Evolutionary conservation across 2,797 vertebrate species (phyloP).

Genomic region (Gallirallus australis): DNA sequence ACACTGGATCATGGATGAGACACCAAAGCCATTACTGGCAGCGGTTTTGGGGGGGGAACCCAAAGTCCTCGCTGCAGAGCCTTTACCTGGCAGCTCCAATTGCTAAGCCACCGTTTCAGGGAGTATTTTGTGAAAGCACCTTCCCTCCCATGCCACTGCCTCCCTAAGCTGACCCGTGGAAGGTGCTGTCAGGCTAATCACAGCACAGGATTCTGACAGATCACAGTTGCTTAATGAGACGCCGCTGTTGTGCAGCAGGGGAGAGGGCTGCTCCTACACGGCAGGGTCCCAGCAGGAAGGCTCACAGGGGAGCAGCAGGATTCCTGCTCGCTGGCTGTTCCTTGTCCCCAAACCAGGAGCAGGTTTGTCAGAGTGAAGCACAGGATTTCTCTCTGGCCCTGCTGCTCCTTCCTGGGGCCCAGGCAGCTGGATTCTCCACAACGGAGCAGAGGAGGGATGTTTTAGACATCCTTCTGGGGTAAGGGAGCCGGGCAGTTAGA

Average conservation of each 20-base stretch:
- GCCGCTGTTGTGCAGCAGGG: conserved; percentile 15
- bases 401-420: background rate
- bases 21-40: background rate
- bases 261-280: background rate
- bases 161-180: background rate
- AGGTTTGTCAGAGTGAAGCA: conserved; percentile 24
- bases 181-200: background rate
- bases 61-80: background rate
- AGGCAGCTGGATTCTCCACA: background rate
- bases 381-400: conserved; percentile 15
- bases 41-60: background rate
- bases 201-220: background rate
- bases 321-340: conserved; percentile 14
- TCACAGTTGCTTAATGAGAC: background rate
- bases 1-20: background rate
- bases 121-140: background rate
- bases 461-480: background rate
- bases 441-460: background rate
- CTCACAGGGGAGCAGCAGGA: background rate
- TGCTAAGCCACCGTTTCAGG: background rate
- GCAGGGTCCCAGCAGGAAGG: background rate
- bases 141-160: conserved; percentile 17
- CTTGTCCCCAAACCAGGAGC: conserved; percentile 18
- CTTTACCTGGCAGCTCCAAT: background rate
- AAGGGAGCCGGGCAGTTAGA: background rate